phyloP scores from a whole-genome alignment of 2,888 invertebrate species.

The Serripes groenlandicus region DNA sequence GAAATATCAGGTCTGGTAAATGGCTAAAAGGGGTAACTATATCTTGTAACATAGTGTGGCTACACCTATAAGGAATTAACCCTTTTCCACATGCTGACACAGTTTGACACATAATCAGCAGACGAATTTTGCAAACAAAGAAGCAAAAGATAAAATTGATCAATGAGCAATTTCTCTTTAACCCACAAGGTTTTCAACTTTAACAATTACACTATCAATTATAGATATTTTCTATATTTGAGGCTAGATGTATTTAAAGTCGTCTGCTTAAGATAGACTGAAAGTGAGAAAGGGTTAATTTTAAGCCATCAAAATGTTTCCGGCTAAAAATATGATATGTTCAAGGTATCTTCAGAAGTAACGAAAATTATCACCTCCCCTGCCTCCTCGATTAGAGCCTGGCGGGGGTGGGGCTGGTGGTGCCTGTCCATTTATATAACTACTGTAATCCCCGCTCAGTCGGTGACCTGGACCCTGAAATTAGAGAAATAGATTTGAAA shows the following conservation, averaged over 20 bases:
- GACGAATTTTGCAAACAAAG: neutral
- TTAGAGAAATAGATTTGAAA: neutral
- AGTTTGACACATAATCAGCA: too few relatives aligned
- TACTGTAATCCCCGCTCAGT: slow-evolving; percentile 69
- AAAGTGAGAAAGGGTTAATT: neutral
- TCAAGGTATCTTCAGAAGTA: slow-evolving; percentile 63
- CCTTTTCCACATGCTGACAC: too few relatives aligned
- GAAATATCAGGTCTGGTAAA: too few relatives aligned
- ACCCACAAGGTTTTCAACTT: neutral
- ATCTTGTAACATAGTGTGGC: too few relatives aligned
- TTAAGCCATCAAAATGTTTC: slow-evolving; percentile 3
- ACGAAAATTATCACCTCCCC: slow-evolving; percentile 68
- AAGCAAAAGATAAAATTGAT: neutral
- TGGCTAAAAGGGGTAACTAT: too few relatives aligned
- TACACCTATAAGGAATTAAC: too few relatives aligned
- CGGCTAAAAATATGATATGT: slow-evolving; percentile 50
- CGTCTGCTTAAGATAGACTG: too few relatives aligned
- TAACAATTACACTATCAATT: neutral
- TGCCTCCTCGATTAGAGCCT: slow-evolving; percentile 46
- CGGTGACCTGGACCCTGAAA: slow-evolving; percentile 37
- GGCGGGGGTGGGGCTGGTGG: slow-evolving; percentile 62
- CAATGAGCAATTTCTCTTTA: neutral
- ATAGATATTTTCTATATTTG: too few relatives aligned
- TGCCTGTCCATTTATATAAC: slow-evolving; percentile 63
- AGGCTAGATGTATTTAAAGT: too few relatives aligned